Evolutionary conservation across 1,140 invertebrate species (phyloP).

Genomic region (Goniozus legneri): DNA sequence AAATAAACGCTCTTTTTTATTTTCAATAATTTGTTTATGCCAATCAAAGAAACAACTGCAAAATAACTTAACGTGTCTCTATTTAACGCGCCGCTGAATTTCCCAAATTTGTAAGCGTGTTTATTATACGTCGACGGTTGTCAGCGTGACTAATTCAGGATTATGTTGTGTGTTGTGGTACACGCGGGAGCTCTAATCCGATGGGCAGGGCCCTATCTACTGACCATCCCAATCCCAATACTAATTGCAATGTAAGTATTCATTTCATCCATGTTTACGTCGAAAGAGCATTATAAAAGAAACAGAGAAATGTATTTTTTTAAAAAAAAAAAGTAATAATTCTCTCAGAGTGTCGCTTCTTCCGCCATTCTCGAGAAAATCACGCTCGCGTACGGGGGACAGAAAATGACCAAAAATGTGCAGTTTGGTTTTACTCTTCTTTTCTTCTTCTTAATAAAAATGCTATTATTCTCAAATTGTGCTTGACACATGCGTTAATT

Average conservation of each 20-base stretch:
- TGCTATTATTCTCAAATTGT: too few species aligned
- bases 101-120: slow-evolving; percentile 8
- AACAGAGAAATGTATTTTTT: too few species aligned
- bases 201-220: slow-evolving; percentile 52
- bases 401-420: slow-evolving; percentile 15
- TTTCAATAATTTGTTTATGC: too few species aligned
- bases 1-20: too few species aligned
- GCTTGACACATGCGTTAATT: too few species aligned
- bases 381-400: slow-evolving; percentile 2
- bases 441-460: not conserved
- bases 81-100: slow-evolving; percentile 15
- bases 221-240: slow-evolving; percentile 53
- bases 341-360: slow-evolving; percentile 43
- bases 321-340: too few species aligned
- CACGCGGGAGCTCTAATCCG: slow-evolving; percentile 52
- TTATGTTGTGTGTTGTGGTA: slow-evolving; percentile 54
- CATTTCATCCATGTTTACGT: slow-evolving; percentile 45
- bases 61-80: slow-evolving; percentile 10
- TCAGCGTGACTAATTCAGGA: slow-evolving; percentile 52
- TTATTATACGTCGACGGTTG: slow-evolving; percentile 23
- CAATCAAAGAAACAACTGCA: too few species aligned
- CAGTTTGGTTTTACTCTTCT: not conserved
- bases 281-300: too few species aligned
- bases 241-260: slow-evolving; percentile 54
- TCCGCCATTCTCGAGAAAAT: slow-evolving; percentile 20